These are phyloP conservation scores for Harpegnathos saltator DNA, from an alignment of 1,140 invertebrate genomes.

Conservation along the genomic window DNA sequence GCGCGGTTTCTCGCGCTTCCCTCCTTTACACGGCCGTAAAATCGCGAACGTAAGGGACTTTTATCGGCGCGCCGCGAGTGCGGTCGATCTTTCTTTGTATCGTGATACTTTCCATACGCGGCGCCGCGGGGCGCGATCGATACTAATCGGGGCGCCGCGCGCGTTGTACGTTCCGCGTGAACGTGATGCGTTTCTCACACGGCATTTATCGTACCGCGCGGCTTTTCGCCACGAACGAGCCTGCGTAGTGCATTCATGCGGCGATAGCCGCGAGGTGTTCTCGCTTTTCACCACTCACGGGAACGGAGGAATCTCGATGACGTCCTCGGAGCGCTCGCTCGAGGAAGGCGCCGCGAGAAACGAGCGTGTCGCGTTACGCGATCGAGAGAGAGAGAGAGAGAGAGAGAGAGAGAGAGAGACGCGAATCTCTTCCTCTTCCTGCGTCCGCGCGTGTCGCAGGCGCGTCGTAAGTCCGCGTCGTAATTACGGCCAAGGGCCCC, in stretches of 20 bases:
- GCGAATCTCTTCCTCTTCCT: conserved; percentile 52
- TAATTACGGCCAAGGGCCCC: not conserved
- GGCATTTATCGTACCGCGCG: not conserved
- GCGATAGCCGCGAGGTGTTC: not conserved
- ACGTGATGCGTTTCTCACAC: no score
- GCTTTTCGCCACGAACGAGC: no score
- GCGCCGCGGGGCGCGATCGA: not conserved
- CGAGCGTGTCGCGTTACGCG: conserved; percentile 35
- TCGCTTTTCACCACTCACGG: not conserved
- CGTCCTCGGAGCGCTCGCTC: not conserved
- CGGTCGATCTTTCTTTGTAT: not conserved
- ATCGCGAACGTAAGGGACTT: not conserved
- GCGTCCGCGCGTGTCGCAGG: conserved; percentile 11
- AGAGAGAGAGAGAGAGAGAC: no score
- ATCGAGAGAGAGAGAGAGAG: no score
- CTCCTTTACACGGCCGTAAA: not conserved
- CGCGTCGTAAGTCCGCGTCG: not conserved
- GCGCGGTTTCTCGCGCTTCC: not conserved
- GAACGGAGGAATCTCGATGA: not conserved
- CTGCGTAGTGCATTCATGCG: not conserved
- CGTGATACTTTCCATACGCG: not conserved
- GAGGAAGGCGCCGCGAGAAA: conserved; percentile 6
- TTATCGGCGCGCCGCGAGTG: not conserved
- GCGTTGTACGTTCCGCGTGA: no score
- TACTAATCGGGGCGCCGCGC: no score